Conservation (phyloP, 2,888 invertebrate species). For the Poecilus cupreus region DNA sequence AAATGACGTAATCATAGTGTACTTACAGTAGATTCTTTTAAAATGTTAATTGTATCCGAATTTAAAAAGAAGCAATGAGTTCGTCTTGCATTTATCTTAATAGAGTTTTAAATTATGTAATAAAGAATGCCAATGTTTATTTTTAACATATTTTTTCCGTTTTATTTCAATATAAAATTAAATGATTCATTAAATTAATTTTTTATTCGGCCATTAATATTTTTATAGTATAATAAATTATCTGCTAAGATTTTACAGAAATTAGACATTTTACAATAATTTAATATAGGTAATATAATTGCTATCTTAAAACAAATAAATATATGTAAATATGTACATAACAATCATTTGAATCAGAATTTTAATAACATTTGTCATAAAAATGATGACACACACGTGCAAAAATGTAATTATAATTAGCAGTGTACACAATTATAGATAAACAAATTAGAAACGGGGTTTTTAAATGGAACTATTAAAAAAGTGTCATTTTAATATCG, state of each 20-base stretch:
- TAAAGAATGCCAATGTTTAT: background rate
- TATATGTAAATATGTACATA: background rate
- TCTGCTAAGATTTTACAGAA: background rate
- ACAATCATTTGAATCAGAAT: background rate
- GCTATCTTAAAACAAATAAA: background rate
- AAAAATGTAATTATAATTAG: background rate
- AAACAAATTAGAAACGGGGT: background rate
- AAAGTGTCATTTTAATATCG: background rate
- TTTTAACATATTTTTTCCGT: background rate
- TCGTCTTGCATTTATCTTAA: no score
- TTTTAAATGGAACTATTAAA: background rate
- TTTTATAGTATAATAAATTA: background rate
- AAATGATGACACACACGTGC: background rate
- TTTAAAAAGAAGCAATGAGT: no score
- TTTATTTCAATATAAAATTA: slow-evolving; percentile 18
- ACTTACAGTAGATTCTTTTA: no score
- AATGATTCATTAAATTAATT: slow-evolving; percentile 23
- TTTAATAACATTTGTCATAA: background rate
- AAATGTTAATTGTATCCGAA: no score
- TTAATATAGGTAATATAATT: slow-evolving; percentile 34
- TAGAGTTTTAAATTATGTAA: no score
- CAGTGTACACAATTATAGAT: background rate
- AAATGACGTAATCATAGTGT: background rate
- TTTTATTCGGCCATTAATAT: slow-evolving; percentile 23
- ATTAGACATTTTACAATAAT: slow-evolving; percentile 8